phyloP scores from a whole-genome alignment of 2,888 invertebrate genomes.

The Platycheirus albimanus region DNA sequence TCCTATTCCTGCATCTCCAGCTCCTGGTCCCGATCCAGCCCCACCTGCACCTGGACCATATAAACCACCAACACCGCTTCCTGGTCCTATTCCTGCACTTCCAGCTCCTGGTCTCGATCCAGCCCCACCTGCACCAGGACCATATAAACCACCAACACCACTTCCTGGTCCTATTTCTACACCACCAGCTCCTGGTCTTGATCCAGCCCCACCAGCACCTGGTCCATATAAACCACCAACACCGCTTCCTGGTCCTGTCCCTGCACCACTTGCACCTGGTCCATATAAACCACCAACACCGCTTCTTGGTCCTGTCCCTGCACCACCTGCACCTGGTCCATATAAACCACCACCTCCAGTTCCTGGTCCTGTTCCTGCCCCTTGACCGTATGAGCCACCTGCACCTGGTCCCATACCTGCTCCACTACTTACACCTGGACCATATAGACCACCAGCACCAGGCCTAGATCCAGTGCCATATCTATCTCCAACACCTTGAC shows the following conservation, averaged over 20 bases:
- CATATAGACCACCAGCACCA: conserved; percentile 1
- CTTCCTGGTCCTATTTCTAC: conserved; percentile 16
- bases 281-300: conserved; percentile 50
- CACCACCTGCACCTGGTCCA: conserved; percentile 34
- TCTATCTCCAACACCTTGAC: conserved; percentile 67
- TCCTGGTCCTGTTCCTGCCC: conserved; percentile 46
- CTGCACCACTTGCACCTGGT: conserved; percentile 32
- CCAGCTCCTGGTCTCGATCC: conserved; percentile 27
- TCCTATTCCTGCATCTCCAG: conserved; percentile 1
- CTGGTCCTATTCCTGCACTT: conserved; percentile 45
- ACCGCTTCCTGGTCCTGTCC: conserved; percentile 10
- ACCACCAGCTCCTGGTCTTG: conserved; percentile 26
- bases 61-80: conserved; percentile 45
- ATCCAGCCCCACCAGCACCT: conserved; percentile 6
- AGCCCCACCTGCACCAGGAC: background rate
- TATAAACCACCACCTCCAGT: conserved; percentile 47
- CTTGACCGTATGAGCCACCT: conserved; percentile 14
- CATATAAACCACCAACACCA: background rate
- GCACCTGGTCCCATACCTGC: conserved; percentile 27
- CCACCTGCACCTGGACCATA: conserved; percentile 9
- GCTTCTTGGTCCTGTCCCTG: conserved; percentile 19
- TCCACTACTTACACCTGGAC: conserved; percentile 12
- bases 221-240: background rate
- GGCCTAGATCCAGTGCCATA: conserved; percentile 35
- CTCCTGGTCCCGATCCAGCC: background rate